Evolutionary conservation across 2,888 invertebrate genomes (phyloP), one percentile per base, ranked within the genome.

Genomic region (Zygaena filipendulae): DNA sequence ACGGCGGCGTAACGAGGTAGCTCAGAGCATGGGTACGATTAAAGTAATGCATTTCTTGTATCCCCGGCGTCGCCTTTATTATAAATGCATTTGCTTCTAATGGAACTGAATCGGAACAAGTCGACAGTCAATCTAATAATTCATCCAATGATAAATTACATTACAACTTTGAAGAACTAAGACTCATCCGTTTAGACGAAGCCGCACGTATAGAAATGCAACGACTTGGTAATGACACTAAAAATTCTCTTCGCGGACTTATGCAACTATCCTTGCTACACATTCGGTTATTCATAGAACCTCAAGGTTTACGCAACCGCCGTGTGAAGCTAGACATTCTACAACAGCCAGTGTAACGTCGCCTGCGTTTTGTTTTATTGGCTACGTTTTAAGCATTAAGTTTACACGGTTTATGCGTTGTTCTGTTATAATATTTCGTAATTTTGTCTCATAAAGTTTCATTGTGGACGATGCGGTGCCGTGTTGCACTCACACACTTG

Each of bases 41-140:
- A 66, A 44, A 50, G 53, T 70, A 69, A 72, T 71, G 70, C 63
- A 68, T 50, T 66, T 63, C 52, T 56, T 52, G 42, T 39, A 40
- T 40, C 38, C 21, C 32, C 38, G 38, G 39, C n/a, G 35, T 37
- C 54, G 50, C 61, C 59, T 57, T 58, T 63, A 67, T 70, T 71
- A 70, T 64, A 70, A 68, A 58, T 49, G 47, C 62, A 69, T 69
- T 68, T 62, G 42, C 38, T 43, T 36, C 37, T 58, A 63, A 66
- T 64, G 59, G 52, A 55, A 49, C 43, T 30, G 36, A 42, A 41
- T 40, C 48, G 40, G 44, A 33, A 32, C 42, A 46, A 37, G 25
- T 7, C 7, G 16, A 16, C 7, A 16, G 16, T 6, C 16, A 16
- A 16, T 16, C 16, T 16, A 4, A 16, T 6, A 6, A 16, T 16